Evolutionary conservation across 2,113 vertebrate species (phyloP).

Genomic region (Albula glossodonta): DNA sequence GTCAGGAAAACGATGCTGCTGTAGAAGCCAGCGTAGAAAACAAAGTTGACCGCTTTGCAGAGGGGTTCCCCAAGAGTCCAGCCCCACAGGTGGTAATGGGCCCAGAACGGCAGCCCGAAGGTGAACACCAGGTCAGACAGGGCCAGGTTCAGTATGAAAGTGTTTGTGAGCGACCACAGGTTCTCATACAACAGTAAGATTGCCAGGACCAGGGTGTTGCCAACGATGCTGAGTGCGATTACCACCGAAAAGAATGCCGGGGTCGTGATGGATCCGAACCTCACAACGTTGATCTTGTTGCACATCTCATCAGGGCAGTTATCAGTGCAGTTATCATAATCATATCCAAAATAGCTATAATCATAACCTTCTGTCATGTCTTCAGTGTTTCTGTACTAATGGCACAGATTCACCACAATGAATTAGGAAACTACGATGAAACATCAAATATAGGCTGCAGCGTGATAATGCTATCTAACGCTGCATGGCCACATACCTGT

Average conservation of each 20-base stretch:
- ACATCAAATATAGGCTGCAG: background rate
- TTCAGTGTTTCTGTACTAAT: background rate
- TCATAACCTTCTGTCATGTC: background rate
- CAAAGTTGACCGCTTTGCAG: conserved; percentile 76
- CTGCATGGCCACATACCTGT: background rate
- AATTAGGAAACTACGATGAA: background rate
- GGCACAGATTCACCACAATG: background rate
- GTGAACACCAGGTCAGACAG: conserved; percentile 86
- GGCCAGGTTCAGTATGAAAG: conserved; percentile 86
- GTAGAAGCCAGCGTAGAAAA: conserved; percentile 84
- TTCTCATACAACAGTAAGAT: conserved; percentile 84
- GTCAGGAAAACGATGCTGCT: conserved; percentile 84
- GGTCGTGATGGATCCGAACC: conserved; percentile 56
- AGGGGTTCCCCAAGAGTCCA: conserved; percentile 76
- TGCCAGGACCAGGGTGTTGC: conserved; percentile 82
- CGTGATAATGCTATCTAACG: too few relatives aligned
- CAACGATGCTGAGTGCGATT: conserved; percentile 80
- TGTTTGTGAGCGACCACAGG: conserved; percentile 80
- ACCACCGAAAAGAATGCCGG: conserved; percentile 71
- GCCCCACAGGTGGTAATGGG: conserved; percentile 63
- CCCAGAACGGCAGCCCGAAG: conserved; percentile 79
- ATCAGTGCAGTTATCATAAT: background rate
- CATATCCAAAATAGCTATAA: background rate
- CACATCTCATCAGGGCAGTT: conserved; percentile 50
- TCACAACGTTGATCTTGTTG: conserved; percentile 35